phyloP scores from a whole-genome alignment of 2,888 invertebrate genomes.

The Acrobasis repandana region DNA sequence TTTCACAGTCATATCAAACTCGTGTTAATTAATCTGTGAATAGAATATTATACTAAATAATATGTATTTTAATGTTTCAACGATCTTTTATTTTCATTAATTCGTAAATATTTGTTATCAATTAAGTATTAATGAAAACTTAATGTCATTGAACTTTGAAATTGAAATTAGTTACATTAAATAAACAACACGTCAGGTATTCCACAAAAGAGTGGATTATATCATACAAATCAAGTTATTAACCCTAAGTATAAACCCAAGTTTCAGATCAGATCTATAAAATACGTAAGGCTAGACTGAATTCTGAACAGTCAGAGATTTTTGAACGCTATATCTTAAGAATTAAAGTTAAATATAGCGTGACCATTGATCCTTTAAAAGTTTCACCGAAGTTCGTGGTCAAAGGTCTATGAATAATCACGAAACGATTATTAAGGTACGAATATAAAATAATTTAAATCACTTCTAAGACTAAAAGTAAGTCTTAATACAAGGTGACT shows the following conservation, averaged over 20 bases:
- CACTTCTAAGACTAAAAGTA: constrained; percentile 1
- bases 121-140: neutral
- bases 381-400: constrained; percentile 7
- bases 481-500: constrained; percentile 4
- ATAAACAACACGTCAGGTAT: neutral
- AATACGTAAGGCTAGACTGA: neutral
- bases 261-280: neutral
- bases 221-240: neutral
- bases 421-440: constrained; percentile 18
- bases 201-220: neutral
- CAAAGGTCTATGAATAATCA: constrained; percentile 23
- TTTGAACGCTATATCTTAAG: neutral
- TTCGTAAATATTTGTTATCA: too few relatives aligned
- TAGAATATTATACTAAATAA: too few relatives aligned
- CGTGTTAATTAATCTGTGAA: too few relatives aligned
- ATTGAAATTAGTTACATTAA: neutral
- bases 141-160: neutral
- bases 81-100: too few relatives aligned
- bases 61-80: too few relatives aligned
- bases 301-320: neutral
- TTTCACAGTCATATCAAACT: too few relatives aligned
- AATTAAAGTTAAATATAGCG: neutral
- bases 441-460: constrained; percentile 21
- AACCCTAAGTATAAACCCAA: neutral
- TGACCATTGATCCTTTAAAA: neutral